A percentile compares a stretch with the other conserved stretches of the same genome.
Evolutionary conservation across 2,797 vertebrate genomes (phyloP).

Genomic region (Diglossa cyanea): DNA sequence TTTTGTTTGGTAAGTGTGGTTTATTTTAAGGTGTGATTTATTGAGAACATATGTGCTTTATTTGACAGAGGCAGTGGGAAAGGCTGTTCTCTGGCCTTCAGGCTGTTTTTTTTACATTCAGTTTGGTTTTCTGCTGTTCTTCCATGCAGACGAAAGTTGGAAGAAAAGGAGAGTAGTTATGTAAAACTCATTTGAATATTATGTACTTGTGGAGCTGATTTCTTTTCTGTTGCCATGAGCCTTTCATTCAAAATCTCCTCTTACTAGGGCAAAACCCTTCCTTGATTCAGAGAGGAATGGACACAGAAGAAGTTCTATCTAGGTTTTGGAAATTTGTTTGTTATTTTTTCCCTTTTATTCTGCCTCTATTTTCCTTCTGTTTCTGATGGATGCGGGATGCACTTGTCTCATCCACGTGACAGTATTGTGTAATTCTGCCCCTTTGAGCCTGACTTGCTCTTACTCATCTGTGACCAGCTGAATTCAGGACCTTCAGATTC

Average conservation of each 20-base stretch:
- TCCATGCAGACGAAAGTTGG: not conserved
- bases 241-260: not conserved
- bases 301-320: not conserved
- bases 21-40: not conserved
- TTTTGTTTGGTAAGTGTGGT: not conserved
- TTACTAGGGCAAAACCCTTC: not conserved
- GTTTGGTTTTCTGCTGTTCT: not conserved
- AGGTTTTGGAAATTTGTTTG: not conserved
- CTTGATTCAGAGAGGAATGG: not conserved
- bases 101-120: not conserved
- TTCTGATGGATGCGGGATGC: not conserved
- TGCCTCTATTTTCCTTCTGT: not conserved
- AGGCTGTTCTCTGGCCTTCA: not conserved
- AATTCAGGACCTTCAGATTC: not conserved
- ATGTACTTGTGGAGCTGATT: conserved; percentile 15
- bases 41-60: not conserved
- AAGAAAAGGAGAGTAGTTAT: conserved; percentile 43
- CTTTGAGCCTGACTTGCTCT: conserved; percentile 11
- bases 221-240: conserved; percentile 23
- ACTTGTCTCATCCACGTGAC: not conserved
- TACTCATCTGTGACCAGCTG: not conserved
- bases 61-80: not conserved
- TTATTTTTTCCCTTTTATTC: not conserved
- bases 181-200: conserved; percentile 60
- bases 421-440: not conserved